A percentile compares a stretch with the other conserved stretches of the same genome.
Evolutionary conservation across 2,113 vertebrate genomes (phyloP).

Genomic region (Narcine bancroftii): DNA sequence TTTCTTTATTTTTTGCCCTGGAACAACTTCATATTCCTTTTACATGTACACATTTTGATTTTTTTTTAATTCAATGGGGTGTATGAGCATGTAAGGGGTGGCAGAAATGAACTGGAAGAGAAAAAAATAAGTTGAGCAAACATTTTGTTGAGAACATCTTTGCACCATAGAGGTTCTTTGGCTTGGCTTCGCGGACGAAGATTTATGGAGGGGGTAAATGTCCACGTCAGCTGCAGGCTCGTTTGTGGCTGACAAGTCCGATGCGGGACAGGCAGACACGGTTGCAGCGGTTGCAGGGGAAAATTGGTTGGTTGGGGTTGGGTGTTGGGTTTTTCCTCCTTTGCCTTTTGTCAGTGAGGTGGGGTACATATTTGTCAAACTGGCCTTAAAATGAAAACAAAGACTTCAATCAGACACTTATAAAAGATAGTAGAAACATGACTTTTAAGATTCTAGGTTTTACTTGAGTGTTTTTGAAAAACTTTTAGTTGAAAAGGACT

Average conservation of each 20-base stretch:
- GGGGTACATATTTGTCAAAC: background rate
- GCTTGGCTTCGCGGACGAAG: no score
- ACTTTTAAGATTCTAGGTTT: background rate
- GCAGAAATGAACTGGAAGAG: background rate
- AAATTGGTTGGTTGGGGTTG: no score
- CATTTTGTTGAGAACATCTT: background rate
- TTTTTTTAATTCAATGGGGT: background rate
- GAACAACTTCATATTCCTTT: constrained; percentile 47
- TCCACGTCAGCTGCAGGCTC: no score
- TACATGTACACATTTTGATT: background rate
- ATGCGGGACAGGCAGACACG: no score
- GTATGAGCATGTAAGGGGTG: background rate
- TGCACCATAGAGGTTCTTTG: background rate
- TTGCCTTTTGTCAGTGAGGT: no score
- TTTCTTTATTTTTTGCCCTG: constrained; percentile 55
- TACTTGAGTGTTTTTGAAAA: background rate
- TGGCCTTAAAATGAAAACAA: background rate
- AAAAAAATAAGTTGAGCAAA: background rate
- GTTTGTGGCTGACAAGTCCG: no score
- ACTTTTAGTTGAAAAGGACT: background rate
- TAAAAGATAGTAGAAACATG: background rate
- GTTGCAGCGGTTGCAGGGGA: no score
- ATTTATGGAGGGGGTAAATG: no score
- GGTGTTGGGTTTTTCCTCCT: no score
- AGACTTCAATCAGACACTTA: background rate